Conservation (phyloP, 2,888 invertebrate genomes). For the Stenolophus ochropezus region DNA sequence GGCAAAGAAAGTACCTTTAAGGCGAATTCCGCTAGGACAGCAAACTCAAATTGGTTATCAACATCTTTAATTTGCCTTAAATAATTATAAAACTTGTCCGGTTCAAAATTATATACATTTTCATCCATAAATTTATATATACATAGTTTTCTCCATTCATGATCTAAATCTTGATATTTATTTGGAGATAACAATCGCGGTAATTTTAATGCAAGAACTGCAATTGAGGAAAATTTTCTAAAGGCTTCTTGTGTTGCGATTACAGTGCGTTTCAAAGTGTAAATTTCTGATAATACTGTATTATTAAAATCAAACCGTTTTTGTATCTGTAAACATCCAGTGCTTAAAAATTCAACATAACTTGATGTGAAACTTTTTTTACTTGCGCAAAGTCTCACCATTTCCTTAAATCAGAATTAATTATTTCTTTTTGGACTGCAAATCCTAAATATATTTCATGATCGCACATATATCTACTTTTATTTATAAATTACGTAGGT, state of each 20-base stretch:
- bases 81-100: constrained; percentile 62
- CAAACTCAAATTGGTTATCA: constrained; percentile 8
- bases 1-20: constrained; percentile 59
- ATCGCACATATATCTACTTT: constrained; percentile 48
- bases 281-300: constrained; percentile 47
- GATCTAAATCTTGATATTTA: constrained; percentile 59
- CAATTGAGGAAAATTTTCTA: neutral
- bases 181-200: constrained; percentile 20
- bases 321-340: constrained; percentile 62
- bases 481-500: constrained; percentile 59
- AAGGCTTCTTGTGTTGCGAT: constrained; percentile 19
- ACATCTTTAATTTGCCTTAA: constrained; percentile 37
- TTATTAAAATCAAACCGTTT: constrained; percentile 63
- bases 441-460: constrained; percentile 62
- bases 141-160: constrained; percentile 62
- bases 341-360: constrained; percentile 61
- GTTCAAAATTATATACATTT: constrained; percentile 55
- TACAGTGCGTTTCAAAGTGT: constrained; percentile 48
- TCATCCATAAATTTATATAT: constrained; percentile 45
- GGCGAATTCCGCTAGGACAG: constrained; percentile 60
- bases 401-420: constrained; percentile 36
- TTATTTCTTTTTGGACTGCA: constrained; percentile 56
- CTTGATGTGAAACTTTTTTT: constrained; percentile 52
- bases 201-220: constrained; percentile 1
- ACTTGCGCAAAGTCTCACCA: constrained; percentile 14